phyloP scores from a whole-genome alignment of 2,888 invertebrate species.

The Odontocolon sp. region DNA sequence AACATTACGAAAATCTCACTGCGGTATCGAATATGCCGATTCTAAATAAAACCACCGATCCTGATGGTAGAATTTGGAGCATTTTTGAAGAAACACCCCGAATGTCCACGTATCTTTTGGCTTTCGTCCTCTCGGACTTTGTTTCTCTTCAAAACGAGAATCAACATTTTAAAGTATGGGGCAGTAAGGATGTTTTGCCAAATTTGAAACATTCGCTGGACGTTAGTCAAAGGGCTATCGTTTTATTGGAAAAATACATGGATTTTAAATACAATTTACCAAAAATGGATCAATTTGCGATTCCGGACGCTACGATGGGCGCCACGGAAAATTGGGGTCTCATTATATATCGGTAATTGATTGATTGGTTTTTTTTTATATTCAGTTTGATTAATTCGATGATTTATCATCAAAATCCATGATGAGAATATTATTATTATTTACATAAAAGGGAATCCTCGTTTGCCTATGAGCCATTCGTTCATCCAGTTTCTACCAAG shows the following conservation, averaged over 20 bases:
- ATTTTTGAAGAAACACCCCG: conserved; percentile 79
- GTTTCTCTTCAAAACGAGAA: conserved; percentile 62
- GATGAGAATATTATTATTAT: not conserved
- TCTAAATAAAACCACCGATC: conserved; percentile 9
- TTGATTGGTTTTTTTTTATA: not conserved
- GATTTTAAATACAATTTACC: conserved; percentile 89
- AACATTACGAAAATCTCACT: conserved; percentile 82
- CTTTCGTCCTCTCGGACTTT: conserved; percentile 87
- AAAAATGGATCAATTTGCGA: conserved; percentile 86
- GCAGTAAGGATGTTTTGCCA: conserved; percentile 86
- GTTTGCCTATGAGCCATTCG: conserved; percentile 48
- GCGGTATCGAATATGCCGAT: conserved; percentile 77
- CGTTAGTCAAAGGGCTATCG: conserved; percentile 89
- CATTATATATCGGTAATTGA: conserved; percentile 86
- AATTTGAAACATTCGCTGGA: conserved; percentile 89
- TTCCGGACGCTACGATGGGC: conserved; percentile 93
- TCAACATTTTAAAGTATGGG: conserved; percentile 86
- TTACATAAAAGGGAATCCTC: conserved; percentile 47
- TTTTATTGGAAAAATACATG: conserved; percentile 89
- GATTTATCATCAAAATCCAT: not conserved
- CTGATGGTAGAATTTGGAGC: conserved; percentile 58
- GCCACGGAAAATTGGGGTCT: conserved; percentile 97
- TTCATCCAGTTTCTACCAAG: conserved; percentile 50
- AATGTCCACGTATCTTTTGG: conserved; percentile 91
- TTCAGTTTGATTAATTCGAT: not conserved